Evolutionary conservation across 2,888 invertebrate genomes (phyloP), one percentile per base, ranked within the genome.

Genomic region (Scaptomyza polygonia): DNA sequence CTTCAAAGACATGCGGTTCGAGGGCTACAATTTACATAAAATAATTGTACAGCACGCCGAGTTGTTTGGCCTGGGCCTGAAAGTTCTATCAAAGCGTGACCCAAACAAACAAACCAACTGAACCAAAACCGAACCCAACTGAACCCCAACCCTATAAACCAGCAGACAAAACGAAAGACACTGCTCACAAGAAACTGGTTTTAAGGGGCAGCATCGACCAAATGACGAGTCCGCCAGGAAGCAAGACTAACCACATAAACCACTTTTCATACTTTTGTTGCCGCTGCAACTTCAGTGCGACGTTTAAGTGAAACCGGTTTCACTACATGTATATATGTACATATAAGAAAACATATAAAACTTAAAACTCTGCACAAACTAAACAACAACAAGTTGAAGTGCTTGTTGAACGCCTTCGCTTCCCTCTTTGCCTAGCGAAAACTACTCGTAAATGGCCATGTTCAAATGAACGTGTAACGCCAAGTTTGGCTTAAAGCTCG

Each of bases 11-110:
- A 51, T 18, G 47, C 57, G 36, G 34, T 21, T 30, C 25, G 43
- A 56, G 56, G 63, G 49, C 63, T 45, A 62, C 62, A 81, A 82
- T 82, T 82, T 82, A 71, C 82, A 87, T 81, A 81, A 78, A 67
- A 73, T 76, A 75, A 80, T 84, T 80, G 75, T 75, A 44, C 47
- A 64, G 73, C 47, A 48, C 30, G 51, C 51, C 16, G 40, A 40
- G 51, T 53, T 48, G 51, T 56, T 7, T 30, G 32, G 47, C 30
- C 16, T 30, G 61, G 55, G 59, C 58, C 74, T 67, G 58, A 52
- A 64, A 79, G 86, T 82, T 82, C 87, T 85, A 76, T 59, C 79
- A 77, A 73, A 82, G 77, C 82, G 79, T 82, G 82, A 82, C 88
- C 82, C 68, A 87, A 67, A 67, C 79, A 81, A 74, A 81, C 67